Conservation (phyloP, 2,888 invertebrate species). For the Hemistola chrysoprasaria region DNA sequence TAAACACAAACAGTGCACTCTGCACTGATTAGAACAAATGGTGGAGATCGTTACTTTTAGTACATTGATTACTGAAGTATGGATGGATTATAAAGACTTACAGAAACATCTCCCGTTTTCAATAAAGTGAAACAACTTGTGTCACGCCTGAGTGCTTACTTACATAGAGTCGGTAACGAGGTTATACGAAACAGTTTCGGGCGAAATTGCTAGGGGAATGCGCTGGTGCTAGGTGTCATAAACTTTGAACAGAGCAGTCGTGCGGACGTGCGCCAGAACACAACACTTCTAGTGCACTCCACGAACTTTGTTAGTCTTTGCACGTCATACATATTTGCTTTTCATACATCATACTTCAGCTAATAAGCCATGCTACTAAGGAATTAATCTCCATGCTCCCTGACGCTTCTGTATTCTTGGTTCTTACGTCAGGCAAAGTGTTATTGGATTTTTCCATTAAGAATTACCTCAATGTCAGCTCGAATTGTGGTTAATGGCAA, state of each 20-base stretch:
- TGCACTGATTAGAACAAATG: too few species aligned
- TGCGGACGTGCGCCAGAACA: constrained; percentile 65
- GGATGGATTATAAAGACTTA: constrained; percentile 1
- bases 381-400: too few species aligned
- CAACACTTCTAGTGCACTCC: constrained; percentile 51
- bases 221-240: constrained; percentile 65
- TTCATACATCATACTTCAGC: too few species aligned
- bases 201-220: constrained; percentile 67
- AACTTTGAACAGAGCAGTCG: constrained; percentile 66
- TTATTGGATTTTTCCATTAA: too few species aligned
- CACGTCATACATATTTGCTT: constrained; percentile 38
- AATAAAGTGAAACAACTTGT: constrained; percentile 67
- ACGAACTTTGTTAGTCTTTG: constrained; percentile 47
- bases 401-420: too few species aligned
- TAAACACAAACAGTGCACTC: too few species aligned
- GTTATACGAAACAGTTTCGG: constrained; percentile 71
- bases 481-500: too few species aligned
- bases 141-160: constrained; percentile 68
- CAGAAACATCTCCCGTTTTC: constrained; percentile 50
- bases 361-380: too few species aligned
- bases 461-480: too few species aligned
- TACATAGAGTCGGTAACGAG: constrained; percentile 70
- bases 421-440: too few species aligned
- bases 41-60: too few species aligned
- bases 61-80: too few species aligned